Percentiles rank a stretch among this genome's conserved stretches.
phyloP scores from a whole-genome alignment of 2,797 vertebrate genomes.

The Rhinella marina region DNA sequence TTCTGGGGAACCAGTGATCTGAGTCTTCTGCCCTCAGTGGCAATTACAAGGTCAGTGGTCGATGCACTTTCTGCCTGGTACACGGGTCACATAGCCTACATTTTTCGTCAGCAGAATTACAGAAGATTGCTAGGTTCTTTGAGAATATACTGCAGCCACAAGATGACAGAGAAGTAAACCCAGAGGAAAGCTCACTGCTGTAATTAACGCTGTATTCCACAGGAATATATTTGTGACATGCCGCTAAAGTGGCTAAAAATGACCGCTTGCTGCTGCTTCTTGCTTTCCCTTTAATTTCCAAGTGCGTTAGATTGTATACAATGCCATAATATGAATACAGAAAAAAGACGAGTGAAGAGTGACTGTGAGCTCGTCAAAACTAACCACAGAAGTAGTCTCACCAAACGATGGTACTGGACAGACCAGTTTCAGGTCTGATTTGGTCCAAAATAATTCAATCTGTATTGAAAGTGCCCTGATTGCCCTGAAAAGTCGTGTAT shows the following conservation, averaged over 20 bases:
- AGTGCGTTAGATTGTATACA: not conserved
- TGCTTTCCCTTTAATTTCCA: not conserved
- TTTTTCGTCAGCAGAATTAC: not conserved
- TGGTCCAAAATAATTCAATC: too few relatives aligned
- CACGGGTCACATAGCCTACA: not conserved
- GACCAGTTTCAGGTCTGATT: too few relatives aligned
- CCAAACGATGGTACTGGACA: not conserved
- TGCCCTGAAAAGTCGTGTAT: too few relatives aligned
- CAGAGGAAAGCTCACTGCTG: not conserved
- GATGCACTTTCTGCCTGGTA: not conserved
- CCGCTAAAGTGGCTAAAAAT: slow-evolving; percentile 5
- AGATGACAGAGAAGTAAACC: slow-evolving; percentile 17
- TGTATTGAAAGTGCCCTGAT: too few relatives aligned
- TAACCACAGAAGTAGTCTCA: not conserved
- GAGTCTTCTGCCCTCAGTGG: not conserved
- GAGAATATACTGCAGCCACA: not conserved
- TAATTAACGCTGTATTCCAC: slow-evolving; percentile 1
- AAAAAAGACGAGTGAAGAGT: not conserved
- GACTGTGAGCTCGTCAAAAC: not conserved
- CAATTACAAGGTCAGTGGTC: not conserved
- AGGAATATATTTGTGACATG: not conserved
- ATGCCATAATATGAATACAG: not conserved
- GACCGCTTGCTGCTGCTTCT: not conserved
- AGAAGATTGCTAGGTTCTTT: slow-evolving; percentile 11
- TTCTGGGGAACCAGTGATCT: not conserved